phyloP scores from a whole-genome alignment of 2,888 invertebrate species.

The Allygus modestus region DNA sequence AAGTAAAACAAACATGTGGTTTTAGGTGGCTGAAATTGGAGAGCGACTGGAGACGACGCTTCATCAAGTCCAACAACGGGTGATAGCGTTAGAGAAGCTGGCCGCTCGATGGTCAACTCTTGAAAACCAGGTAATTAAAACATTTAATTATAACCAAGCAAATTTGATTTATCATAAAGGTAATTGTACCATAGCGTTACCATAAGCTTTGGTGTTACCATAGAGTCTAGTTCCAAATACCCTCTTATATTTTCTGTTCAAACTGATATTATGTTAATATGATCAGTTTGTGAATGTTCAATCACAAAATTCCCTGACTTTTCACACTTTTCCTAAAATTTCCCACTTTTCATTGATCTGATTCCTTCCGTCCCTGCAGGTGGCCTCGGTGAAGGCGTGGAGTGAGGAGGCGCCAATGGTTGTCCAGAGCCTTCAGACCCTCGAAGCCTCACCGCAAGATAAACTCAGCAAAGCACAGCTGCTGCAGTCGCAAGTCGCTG shows the following conservation, averaged over 20 bases:
- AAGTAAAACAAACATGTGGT: no score
- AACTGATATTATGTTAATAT: no score
- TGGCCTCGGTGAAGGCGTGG: conserved; percentile 89
- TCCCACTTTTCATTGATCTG: neutral
- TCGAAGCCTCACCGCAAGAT: conserved; percentile 90
- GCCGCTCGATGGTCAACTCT: conserved; percentile 89
- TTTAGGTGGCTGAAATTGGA: conserved; percentile 83
- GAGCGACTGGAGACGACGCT: conserved; percentile 86
- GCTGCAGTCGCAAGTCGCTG: conserved; percentile 85
- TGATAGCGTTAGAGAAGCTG: conserved; percentile 88
- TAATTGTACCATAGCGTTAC: no score
- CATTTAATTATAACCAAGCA: neutral
- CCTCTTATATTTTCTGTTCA: no score
- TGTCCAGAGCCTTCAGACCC: conserved; percentile 85
- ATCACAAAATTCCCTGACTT: no score
- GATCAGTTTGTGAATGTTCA: no score
- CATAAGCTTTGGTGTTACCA: no score
- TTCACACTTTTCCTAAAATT: no score
- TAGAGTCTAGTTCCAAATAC: no score
- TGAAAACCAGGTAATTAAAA: conserved; percentile 75
- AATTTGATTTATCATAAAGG: no score
- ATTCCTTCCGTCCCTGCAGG: conserved; percentile 76
- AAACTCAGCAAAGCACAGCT: conserved; percentile 86
- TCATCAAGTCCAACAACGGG: conserved; percentile 87
- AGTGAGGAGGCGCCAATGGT: conserved; percentile 87